Evolutionary conservation across 2,113 vertebrate genomes (phyloP).

Genomic region (Orientallactaga bullata): DNA sequence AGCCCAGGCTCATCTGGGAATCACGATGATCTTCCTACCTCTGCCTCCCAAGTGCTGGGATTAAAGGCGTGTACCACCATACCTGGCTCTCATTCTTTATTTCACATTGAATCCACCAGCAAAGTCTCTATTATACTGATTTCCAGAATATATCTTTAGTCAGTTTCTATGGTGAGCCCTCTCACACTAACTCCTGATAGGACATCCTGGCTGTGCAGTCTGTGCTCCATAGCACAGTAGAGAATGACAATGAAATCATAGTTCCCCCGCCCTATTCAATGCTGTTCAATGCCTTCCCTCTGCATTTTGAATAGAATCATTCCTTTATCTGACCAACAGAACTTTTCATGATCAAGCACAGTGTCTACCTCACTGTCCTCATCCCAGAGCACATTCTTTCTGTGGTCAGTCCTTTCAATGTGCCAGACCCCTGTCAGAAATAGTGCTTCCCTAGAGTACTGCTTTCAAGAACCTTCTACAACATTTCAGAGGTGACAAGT

Average conservation of each 20-base stretch:
- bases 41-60: too few species aligned
- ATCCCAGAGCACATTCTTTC: neutral
- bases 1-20: too few species aligned
- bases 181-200: neutral
- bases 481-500: neutral
- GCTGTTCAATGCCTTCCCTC: neutral
- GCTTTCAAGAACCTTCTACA: neutral
- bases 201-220: neutral
- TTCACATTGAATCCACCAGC: neutral
- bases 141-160: slow-evolving; percentile 1
- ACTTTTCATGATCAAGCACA: neutral
- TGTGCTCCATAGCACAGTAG: neutral
- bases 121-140: slow-evolving; percentile 8
- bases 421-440: neutral
- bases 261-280: neutral
- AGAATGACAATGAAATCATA: neutral
- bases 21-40: too few species aligned
- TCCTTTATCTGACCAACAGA: neutral
- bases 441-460: neutral
- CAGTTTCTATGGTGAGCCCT: neutral
- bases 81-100: neutral
- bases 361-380: neutral
- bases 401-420: neutral
- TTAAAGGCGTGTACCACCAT: too few species aligned
- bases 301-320: neutral